Evolutionary conservation across 2,888 invertebrate species (phyloP).

Genomic region (Drosophila picticornis): DNA sequence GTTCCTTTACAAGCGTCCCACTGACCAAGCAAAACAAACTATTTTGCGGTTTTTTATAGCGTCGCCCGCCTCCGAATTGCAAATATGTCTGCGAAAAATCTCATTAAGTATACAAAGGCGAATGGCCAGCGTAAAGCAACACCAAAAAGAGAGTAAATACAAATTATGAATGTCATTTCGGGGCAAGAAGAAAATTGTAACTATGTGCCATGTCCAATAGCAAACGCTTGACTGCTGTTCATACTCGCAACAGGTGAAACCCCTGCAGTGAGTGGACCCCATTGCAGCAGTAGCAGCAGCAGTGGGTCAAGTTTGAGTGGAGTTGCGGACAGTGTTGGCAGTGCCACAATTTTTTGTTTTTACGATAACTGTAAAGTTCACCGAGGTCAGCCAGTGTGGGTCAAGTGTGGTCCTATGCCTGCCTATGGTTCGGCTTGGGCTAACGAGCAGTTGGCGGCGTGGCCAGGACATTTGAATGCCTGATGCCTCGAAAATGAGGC

Average conservation of each 20-base stretch:
- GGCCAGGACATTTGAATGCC: conserved; percentile 47
- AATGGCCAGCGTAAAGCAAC: conserved; percentile 29
- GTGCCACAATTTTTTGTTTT: conserved; percentile 14
- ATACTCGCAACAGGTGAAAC: conserved; percentile 63
- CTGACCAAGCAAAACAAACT: conserved; percentile 55
- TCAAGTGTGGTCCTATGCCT: conserved; percentile 25
- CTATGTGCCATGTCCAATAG: conserved; percentile 18
- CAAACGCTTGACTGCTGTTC: neutral
- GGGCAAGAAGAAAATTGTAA: conserved; percentile 24
- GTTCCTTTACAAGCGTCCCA: neutral
- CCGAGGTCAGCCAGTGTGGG: conserved; percentile 39
- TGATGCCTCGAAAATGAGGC: conserved; percentile 52
- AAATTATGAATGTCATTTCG: conserved; percentile 76
- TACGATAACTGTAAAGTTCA: conserved; percentile 42
- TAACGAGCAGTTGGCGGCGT: conserved; percentile 66
- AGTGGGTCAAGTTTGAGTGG: conserved; percentile 64
- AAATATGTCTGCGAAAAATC: conserved; percentile 79
- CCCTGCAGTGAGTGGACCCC: conserved; percentile 16
- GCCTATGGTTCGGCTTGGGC: conserved; percentile 1
- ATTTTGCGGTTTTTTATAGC: conserved; percentile 69
- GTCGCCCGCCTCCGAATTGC: conserved; percentile 62
- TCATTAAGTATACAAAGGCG: conserved; percentile 71
- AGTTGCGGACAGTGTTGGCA: conserved; percentile 12
- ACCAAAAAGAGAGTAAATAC: conserved; percentile 62
- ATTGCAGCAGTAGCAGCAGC: conserved; percentile 17